Evolutionary conservation across 2,888 invertebrate genomes (phyloP), one percentile per base, ranked within the genome.

Genomic region (Empis stercorea): DNA sequence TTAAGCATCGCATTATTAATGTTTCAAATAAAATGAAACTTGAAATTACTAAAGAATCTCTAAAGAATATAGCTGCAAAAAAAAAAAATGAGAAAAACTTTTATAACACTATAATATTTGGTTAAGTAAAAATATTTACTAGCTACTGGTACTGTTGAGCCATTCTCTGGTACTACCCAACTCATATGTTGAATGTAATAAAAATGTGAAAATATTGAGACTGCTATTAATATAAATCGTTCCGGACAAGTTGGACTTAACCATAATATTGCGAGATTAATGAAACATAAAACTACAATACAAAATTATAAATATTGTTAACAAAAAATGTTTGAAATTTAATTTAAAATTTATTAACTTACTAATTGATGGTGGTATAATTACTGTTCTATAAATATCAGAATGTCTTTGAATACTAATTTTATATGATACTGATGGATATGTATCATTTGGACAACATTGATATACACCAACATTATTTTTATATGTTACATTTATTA

Each of bases 161-260:
- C 79, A 58, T 76, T 76, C 49, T 73, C 70, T 3, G 81, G 81
- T 32, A 81, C 63, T 47, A 72, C 66, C 66, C 74, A 78, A 14
- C 76, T 73, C n/a, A 81, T 64, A 60, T 78, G 75, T 42, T 76
- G 74, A 2, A 80, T 61, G 57, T 75, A 76, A 17, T 74, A 59
- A 48, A 79, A 73, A 58, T 82, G 80, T 13, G 74, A 73, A 40
- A 78, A 71, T n/a, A 82, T 69, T 59, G 77, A 79, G 39, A 79
- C 70, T 52, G 73, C 72, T 39, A 73, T 70, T 37, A 82, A 56
- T 30, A 72, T 58, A 27, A 81, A 60, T 50, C 81, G 69, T 43
- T 78, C 76, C 39, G 70, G 64, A 44, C 76, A 74, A 47, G 71
- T 70, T 1, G 79, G 73, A 53, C 78, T 75, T 54, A 82, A 60